Conservation (phyloP, 2,113 vertebrate genomes). For the Choloepus hoffmanni region DNA sequence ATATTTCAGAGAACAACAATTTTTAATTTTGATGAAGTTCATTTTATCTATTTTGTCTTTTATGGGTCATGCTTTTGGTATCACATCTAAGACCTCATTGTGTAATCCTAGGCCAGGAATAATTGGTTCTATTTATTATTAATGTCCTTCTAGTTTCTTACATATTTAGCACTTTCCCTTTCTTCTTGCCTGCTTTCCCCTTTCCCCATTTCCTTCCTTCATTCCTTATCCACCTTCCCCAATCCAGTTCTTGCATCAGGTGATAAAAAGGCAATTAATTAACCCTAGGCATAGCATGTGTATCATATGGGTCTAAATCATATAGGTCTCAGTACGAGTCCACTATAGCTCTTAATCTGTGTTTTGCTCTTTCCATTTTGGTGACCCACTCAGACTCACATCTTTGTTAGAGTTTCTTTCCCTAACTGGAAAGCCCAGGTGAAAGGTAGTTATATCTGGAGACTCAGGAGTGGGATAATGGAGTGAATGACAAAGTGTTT, state of each 20-base stretch:
- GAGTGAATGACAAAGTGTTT: neutral
- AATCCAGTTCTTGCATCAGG: neutral
- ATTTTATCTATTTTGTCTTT: neutral
- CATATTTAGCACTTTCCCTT: neutral
- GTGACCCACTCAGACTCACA: neutral
- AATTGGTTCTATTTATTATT: neutral
- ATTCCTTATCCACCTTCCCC: too few relatives aligned
- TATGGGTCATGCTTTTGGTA: neutral
- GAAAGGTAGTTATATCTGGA: neutral
- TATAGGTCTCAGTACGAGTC: neutral
- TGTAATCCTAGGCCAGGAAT: neutral
- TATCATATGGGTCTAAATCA: neutral
- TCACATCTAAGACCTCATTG: neutral
- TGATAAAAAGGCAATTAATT: too few relatives aligned
- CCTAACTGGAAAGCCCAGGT: neutral
- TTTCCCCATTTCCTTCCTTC: neutral
- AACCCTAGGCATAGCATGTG: neutral
- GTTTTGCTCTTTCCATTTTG: neutral
- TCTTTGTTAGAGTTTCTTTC: neutral
- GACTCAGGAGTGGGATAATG: neutral
- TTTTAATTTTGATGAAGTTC: neutral
- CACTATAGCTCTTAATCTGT: neutral
- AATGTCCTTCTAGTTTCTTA: neutral
- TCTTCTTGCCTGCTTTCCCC: neutral
- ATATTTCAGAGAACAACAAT: neutral